phyloP scores from a whole-genome alignment of 2,797 vertebrate species.

The Ispidina lecontei region DNA sequence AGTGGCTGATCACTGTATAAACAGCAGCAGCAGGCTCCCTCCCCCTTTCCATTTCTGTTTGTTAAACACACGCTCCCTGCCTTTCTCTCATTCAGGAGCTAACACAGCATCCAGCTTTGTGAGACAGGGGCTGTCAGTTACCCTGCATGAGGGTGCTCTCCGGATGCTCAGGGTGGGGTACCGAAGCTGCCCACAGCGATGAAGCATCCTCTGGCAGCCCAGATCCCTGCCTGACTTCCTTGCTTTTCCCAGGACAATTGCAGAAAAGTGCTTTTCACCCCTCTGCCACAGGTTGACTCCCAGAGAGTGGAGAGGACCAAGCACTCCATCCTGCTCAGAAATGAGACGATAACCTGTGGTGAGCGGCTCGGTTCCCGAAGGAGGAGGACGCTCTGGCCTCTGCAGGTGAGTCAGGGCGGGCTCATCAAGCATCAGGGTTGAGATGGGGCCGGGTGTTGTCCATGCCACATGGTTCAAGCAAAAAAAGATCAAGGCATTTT shows the following conservation, averaged over 20 bases:
- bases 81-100: constrained; percentile 64
- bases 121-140: constrained; percentile 24
- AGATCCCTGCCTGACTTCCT: constrained; percentile 7
- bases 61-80: constrained; percentile 70
- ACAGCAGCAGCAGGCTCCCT: constrained; percentile 65
- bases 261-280: constrained; percentile 51
- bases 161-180: not conserved
- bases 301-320: constrained; percentile 3
- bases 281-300: constrained; percentile 44
- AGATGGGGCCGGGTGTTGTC: not conserved
- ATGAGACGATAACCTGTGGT: constrained; percentile 52
- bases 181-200: not conserved
- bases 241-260: not conserved
- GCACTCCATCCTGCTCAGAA: not conserved
- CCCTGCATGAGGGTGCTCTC: not conserved
- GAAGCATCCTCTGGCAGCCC: not conserved
- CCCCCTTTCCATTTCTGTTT: constrained; percentile 67
- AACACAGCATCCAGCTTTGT: constrained; percentile 57
- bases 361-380: not conserved
- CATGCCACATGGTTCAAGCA: not conserved
- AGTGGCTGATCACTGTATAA: constrained; percentile 74
- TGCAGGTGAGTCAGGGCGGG: constrained; percentile 20
- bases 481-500: not conserved
- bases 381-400: constrained; percentile 9
- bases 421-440: not conserved